Base-by-base conservation (phyloP, 2,888 invertebrate species). In the Hydropsyche betteni region DNA sequence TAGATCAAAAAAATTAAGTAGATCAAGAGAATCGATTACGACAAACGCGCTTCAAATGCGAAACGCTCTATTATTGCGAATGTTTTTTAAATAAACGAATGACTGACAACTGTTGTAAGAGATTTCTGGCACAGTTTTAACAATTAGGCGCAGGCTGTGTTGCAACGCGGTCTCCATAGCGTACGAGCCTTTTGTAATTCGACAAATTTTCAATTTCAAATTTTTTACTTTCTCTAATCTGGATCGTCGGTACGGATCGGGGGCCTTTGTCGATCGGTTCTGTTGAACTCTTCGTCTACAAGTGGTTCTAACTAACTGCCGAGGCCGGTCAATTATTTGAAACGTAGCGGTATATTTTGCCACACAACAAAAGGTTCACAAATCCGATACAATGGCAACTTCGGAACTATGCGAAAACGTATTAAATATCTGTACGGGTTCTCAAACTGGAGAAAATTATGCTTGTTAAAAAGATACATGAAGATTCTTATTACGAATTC, bases 21-120 rank as follows among this genome's bases (percentile, higher is more conserved):
- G 44, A 64, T 24, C 34, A 34, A 64, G 34, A 64, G 64, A 64
- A 64, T 64, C 64, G 64, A 64, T 64, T 64, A 36, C 64, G 34
- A 64, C 33, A 64, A 33, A 36, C 14, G 36, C 36, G 12, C 8
- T 34, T 64, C 64, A 33, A 24, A 16, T 61, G 12, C 36, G 34
- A 36, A 64, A n/a, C 36, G n/a, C 12, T n/a, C n/a, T 36, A 64
- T 64, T 64, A 64, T 64, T 64, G 64, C 64, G 34, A 64, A 64
- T 36, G 64, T 34, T 64, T 33, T 61, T 64, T 36, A 12, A 33
- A 34, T 34, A 8, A 34, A 34, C 33, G n/a, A 6, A 64, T 64
- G 64, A 64, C 64, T 64, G 64, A 64, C 64, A 64, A 64, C 64
- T 64, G 64, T 64, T 64, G 64, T 64, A 64, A 64, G 64, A 64